phyloP scores from a whole-genome alignment of 2,113 vertebrate species.

The Ailurus styani region DNA sequence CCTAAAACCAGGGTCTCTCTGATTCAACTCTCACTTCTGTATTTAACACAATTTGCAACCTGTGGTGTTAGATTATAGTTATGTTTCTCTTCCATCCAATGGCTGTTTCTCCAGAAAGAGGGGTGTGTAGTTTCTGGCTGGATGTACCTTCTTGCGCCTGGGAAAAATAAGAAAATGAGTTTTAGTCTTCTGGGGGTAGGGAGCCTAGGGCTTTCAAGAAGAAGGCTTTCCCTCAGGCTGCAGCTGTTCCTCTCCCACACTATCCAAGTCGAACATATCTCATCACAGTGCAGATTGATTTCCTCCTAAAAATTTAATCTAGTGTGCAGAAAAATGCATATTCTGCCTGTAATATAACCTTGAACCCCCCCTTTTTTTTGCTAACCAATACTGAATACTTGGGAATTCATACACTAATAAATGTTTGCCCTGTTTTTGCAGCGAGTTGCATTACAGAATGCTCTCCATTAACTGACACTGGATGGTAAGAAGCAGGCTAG shows the following conservation, averaged over 20 bases:
- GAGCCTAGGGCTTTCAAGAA: no score
- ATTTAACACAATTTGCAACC: background rate
- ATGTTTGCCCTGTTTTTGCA: background rate
- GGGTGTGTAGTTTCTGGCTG: background rate
- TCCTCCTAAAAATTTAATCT: background rate
- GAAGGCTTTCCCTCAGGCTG: background rate
- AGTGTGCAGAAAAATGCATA: background rate
- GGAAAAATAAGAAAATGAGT: background rate
- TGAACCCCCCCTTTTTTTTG: background rate
- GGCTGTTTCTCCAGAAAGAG: background rate
- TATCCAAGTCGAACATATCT: background rate
- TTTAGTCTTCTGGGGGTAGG: background rate
- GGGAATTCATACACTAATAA: background rate
- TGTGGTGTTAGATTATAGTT: background rate
- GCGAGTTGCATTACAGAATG: background rate
- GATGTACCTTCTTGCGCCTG: background rate
- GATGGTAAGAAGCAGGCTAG: background rate
- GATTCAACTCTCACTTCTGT: background rate
- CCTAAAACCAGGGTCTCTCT: background rate
- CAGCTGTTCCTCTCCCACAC: background rate
- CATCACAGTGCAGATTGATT: background rate
- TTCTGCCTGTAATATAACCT: background rate
- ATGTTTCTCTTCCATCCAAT: background rate
- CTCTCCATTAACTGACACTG: background rate
- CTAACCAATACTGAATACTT: background rate